Percentiles rank a stretch among this genome's conserved stretches.
Conservation (phyloP, 2,888 invertebrate species). For the Anthrax anthrax region DNA sequence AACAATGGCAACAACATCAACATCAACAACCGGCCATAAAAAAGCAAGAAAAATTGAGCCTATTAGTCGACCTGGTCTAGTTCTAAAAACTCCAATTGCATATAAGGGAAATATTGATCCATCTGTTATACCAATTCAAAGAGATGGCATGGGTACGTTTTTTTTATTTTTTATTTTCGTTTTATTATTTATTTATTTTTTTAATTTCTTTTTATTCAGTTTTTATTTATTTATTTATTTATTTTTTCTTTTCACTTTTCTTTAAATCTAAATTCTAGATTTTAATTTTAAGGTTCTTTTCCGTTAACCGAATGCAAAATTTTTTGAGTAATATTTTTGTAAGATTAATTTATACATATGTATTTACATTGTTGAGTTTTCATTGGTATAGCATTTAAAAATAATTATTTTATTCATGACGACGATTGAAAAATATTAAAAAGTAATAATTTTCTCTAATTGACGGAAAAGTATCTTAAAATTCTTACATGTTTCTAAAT, state of each 20-base stretch:
- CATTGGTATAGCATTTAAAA: too few species aligned
- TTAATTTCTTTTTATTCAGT: conserved; percentile 6
- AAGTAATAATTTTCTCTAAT: too few species aligned
- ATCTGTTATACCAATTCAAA: conserved; percentile 73
- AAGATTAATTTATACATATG: too few species aligned
- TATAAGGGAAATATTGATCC: conserved; percentile 68
- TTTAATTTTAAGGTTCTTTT: too few species aligned
- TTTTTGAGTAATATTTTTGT: too few species aligned
- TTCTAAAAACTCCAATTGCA: conserved; percentile 62
- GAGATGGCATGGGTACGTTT: conserved; percentile 73
- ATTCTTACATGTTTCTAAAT: too few species aligned
- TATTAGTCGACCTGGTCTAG: conserved; percentile 56
- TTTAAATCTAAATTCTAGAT: too few species aligned
- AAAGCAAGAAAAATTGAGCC: conserved; percentile 50
- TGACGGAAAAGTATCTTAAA: too few species aligned
- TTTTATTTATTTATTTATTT: conserved; percentile 1
- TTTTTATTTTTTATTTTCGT: conserved; percentile 10
- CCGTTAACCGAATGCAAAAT: too few species aligned
- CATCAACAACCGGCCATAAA: conserved; percentile 8
- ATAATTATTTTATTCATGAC: too few species aligned
- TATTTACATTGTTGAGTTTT: too few species aligned
- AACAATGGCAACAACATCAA: conserved; percentile 2
- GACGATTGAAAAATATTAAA: too few species aligned
- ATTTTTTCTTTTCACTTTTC: not conserved
- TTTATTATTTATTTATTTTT: conserved; percentile 6